These are phyloP conservation scores for Myanophis thanlyinensis DNA, from an alignment of 2,113 vertebrate species.

Conservation along the genomic window DNA sequence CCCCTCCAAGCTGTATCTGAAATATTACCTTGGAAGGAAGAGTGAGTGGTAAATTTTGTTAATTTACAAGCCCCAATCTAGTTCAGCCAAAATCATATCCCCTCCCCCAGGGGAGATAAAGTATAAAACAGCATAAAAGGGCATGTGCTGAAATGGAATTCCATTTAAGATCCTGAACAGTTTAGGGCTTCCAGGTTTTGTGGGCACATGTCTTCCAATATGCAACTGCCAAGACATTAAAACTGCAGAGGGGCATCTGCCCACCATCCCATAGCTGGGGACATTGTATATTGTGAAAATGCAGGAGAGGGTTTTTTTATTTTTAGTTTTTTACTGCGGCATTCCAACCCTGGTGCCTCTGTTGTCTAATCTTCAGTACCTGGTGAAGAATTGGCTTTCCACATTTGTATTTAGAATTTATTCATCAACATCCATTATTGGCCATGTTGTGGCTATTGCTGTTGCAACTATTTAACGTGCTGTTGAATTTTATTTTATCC, in stretches of 20 bases:
- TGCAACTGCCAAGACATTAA: background rate
- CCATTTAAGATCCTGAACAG: background rate
- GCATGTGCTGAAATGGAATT: background rate
- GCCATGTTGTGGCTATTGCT: background rate
- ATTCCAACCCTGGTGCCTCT: background rate
- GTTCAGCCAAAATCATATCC: background rate
- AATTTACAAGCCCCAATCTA: background rate
- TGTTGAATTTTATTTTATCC: background rate
- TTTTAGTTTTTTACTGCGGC: background rate
- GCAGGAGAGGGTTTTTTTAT: background rate
- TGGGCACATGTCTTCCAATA: background rate
- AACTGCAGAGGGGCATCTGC: background rate
- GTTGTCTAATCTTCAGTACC: background rate
- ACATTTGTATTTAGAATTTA: background rate
- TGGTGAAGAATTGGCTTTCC: background rate
- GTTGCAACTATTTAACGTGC: background rate
- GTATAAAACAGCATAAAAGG: background rate
- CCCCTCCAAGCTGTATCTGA: background rate
- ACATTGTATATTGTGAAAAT: background rate
- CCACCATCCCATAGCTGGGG: background rate
- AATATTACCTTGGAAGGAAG: background rate
- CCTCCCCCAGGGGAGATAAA: background rate
- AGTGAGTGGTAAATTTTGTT: no score
- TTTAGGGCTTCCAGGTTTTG: background rate
- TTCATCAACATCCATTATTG: background rate